Conservation (phyloP, 2,888 invertebrate genomes). For the Creontiades dilutus region DNA sequence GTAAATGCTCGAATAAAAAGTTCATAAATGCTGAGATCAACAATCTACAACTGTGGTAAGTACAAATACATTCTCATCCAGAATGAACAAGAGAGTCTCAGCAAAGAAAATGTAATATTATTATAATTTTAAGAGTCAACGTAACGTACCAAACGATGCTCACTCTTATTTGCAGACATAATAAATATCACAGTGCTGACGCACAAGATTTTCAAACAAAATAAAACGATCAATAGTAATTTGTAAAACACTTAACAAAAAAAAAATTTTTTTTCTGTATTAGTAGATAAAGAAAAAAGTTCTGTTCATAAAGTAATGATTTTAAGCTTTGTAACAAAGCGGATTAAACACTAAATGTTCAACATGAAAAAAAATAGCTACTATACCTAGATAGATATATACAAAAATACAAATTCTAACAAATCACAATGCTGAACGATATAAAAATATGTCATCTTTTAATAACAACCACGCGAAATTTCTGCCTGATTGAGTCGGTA, state of each 20-base stretch:
- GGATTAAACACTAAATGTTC: conserved; percentile 49
- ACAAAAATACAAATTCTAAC: conserved; percentile 75
- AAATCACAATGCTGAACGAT: conserved; percentile 75
- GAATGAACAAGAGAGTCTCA: conserved; percentile 13
- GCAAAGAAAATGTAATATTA: conserved; percentile 27
- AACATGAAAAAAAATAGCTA: conserved; percentile 73
- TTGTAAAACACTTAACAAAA: background rate
- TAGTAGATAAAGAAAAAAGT: background rate
- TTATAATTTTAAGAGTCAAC: background rate
- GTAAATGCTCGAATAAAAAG: conserved; percentile 59
- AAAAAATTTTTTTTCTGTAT: background rate
- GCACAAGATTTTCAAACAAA: conserved; percentile 4
- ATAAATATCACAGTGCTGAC: conserved; percentile 26
- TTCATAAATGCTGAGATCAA: conserved; percentile 62
- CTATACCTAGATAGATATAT: conserved; percentile 73
- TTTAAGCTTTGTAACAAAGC: conserved; percentile 50
- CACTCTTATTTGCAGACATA: background rate
- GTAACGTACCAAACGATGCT: background rate
- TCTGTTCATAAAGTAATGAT: background rate
- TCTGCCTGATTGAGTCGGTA: conserved; percentile 49
- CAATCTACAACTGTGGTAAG: conserved; percentile 39
- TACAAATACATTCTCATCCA: background rate
- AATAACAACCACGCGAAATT: conserved; percentile 72
- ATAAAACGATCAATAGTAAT: conserved; percentile 11
- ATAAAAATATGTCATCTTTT: conserved; percentile 74